Base-by-base conservation (phyloP, 2,113 vertebrate species). In the Recurvirostra avosetta region DNA sequence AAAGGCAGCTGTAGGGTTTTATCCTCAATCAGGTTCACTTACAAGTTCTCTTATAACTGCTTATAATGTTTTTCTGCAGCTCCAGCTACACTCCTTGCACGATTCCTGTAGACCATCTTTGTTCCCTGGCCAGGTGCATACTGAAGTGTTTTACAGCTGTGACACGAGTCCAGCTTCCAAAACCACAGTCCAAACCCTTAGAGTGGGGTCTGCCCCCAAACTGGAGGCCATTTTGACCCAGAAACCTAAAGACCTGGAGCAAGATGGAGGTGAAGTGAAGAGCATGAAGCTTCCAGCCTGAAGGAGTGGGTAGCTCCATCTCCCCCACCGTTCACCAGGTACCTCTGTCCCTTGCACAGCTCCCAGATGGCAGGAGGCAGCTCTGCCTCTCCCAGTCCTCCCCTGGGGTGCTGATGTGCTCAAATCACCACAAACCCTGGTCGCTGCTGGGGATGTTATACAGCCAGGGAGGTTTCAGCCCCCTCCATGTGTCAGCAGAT, bases 281-380 rank as follows among this genome's bases (percentile, higher is more conserved):
- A 79, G 12, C 40, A 29, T 8, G 0, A 75, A 78, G 43, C 1
- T 22, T 56, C 47, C 61, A 70, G 40, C 4, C 36, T 5, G 0
- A 26, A 56, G 40, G 16, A 50, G 19, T 0, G 5, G 29, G 25
- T 2, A 3, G 41, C 30, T 87, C 32, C 21, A 2, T 17, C 36
- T 36, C 13, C 53, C 8, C 0, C 19, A 2, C 19, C 15, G 3
- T 15, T 23, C 13, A 6, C 14, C 52, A 40, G 32, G 12, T 4
- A 3, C 53, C 41, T 23, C 59, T 52, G 43, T 4, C 50, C 50
- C 43, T 13, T 10, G 34, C 55, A 23, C 34, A 58, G 12, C 15
- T 73, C 36, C 32, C 58, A 32, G 43, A 19, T 71, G 43, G 50
- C 36, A 41, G 32, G 26, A 43, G 59, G 41, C 62, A 81, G 29